phyloP scores from a whole-genome alignment of 2,113 vertebrate species.

The Silurus meridionalis region DNA sequence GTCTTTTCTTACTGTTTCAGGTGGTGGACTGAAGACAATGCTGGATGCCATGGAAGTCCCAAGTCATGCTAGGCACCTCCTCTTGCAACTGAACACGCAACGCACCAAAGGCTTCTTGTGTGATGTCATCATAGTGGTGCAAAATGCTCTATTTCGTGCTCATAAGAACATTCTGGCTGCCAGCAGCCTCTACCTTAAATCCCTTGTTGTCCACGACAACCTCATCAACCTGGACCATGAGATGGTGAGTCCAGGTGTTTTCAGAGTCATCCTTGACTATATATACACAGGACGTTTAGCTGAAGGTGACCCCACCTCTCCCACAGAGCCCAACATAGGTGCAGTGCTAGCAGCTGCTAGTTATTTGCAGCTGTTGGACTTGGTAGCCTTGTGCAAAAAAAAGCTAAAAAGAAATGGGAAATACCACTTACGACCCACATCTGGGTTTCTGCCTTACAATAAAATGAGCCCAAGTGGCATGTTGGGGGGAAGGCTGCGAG shows the following conservation, averaged over 20 bases:
- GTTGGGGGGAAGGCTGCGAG: slow-evolving; percentile 76
- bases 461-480: slow-evolving; percentile 72
- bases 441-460: slow-evolving; percentile 81
- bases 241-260: slow-evolving; percentile 98
- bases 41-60: slow-evolving; percentile 97
- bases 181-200: slow-evolving; percentile 99
- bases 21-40: slow-evolving; percentile 91
- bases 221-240: slow-evolving; percentile 98
- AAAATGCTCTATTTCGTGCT: slow-evolving; percentile 97
- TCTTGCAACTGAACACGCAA: slow-evolving; percentile 97
- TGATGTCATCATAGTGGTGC: slow-evolving; percentile 99
- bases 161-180: slow-evolving; percentile 99
- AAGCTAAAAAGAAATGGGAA: slow-evolving; percentile 90
- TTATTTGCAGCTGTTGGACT: slow-evolving; percentile 95
- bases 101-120: slow-evolving; percentile 98
- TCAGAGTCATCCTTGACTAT: slow-evolving; percentile 96
- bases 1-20: slow-evolving; percentile 70
- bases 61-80: slow-evolving; percentile 96
- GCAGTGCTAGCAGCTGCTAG: slow-evolving; percentile 92
- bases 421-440: slow-evolving; percentile 83
- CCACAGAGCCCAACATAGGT: slow-evolving; percentile 82
- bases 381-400: slow-evolving; percentile 96
- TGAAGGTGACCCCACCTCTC: slow-evolving; percentile 81
- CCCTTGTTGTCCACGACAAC: slow-evolving; percentile 98
- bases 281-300: slow-evolving; percentile 94